Base-by-base conservation (phyloP, 35 echinoderm and acorn worm species). In the Amphiura filiformis region DNA sequence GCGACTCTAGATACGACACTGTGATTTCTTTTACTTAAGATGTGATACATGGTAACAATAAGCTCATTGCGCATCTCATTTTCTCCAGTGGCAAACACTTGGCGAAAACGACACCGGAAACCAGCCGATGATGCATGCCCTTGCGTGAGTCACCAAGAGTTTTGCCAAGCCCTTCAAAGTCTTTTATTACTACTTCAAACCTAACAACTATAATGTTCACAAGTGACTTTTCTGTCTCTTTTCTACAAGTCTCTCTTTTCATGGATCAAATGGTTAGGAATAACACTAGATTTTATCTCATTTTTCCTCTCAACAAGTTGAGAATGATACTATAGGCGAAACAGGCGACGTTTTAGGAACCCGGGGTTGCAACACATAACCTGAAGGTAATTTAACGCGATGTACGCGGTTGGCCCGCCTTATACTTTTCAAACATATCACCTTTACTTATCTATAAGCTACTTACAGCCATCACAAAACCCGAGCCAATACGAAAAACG, bases 1-100 rank as follows among this genome's bases (percentile, higher is more conserved):
- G 7, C 5, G 61, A 70, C 26, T 70, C 17, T 15, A 70, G 61
- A 70, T 70, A 70, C 61, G 61, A 70, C 61, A 70, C 61, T 26
- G 61, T 15, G 61, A 70, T 70, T 70, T 70, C 26, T 70, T 70
- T 70, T 70, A 70, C 61, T 70, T 70, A 70, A n/a, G 61, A 30
- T 70, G 61, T 70, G 61, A 70, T 70, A 70, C 61, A 70, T 30
- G 61, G 61, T 70, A 70, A 18, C 61, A 70, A 70, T n/a, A 23
- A 70, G 61, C 61, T 70, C 61, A 70, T 70, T 70, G 28, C 61
- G 61, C 61, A 70, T 70, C 61, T 70, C 61, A 70, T 70, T 70
- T 70, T 70, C 61, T 26, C 61, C 26, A 70, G 2, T 47, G 61
- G 61, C 61, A 70, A 70, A 70, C 61, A 70, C 61, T 70, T 70